These are phyloP conservation scores for Anolis apletophallus DNA, from an alignment of 2,797 vertebrate genomes.

Conservation along the genomic window DNA sequence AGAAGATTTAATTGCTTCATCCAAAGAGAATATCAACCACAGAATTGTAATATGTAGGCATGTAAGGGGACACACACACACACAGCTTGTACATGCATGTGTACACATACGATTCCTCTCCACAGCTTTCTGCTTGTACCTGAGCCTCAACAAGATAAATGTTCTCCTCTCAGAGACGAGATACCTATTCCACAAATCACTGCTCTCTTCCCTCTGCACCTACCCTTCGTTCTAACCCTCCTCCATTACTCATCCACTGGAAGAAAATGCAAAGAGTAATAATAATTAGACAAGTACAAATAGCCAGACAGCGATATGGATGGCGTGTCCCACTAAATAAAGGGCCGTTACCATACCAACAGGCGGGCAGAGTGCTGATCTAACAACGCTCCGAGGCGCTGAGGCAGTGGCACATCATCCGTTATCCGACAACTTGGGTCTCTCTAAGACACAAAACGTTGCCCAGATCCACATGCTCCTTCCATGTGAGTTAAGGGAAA, in stretches of 20 bases:
- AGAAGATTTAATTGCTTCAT: background rate
- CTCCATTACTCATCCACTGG: constrained; percentile 92
- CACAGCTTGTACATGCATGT: accelerated
- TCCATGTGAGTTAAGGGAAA: constrained; percentile 83
- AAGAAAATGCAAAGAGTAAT: constrained; percentile 88
- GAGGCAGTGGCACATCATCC: constrained; percentile 72
- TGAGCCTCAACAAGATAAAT: constrained; percentile 87
- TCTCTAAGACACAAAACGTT: background rate
- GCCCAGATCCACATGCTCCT: constrained; percentile 64
- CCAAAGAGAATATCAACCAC: background rate
- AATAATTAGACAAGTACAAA: constrained; percentile 98
- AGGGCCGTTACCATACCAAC: constrained; percentile 81
- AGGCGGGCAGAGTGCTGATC: constrained; percentile 69
- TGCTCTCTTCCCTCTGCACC: constrained; percentile 79
- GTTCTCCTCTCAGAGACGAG: constrained; percentile 87
- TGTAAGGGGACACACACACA: background rate
- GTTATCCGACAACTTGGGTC: constrained; percentile 66
- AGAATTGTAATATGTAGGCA: background rate
- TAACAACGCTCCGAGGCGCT: constrained; percentile 49
- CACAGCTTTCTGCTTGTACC: constrained; percentile 79
- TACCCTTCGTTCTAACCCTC: constrained; percentile 79
- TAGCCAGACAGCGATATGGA: constrained; percentile 80
- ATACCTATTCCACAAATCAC: constrained; percentile 92
- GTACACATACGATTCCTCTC: constrained; percentile 69
- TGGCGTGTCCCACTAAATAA: constrained; percentile 85